Evolutionary conservation across 1,140 invertebrate genomes (phyloP).

Genomic region (Monomorium pharaonis): DNA sequence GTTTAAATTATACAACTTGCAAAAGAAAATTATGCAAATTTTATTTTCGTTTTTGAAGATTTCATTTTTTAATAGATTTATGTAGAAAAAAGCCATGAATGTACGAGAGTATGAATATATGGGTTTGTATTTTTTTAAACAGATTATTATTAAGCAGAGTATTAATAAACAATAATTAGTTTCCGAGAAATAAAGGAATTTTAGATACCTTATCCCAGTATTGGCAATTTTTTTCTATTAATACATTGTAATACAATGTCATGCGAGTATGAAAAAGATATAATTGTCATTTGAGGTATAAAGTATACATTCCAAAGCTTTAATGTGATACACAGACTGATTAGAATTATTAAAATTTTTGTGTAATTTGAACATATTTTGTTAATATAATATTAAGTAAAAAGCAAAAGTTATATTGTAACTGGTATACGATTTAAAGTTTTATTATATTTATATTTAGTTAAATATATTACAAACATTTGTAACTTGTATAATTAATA

Average conservation of each 20-base stretch:
- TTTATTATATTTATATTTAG: neutral
- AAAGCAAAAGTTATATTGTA: neutral
- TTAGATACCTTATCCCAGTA: too few relatives aligned
- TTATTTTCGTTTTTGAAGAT: too few relatives aligned
- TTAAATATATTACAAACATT: slow-evolving; percentile 7
- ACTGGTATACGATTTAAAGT: neutral
- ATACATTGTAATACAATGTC: slow-evolving; percentile 50
- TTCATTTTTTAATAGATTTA: too few relatives aligned
- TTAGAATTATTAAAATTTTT: slow-evolving; percentile 4
- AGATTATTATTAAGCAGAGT: too few relatives aligned
- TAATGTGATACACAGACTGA: neutral
- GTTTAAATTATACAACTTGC: too few relatives aligned
- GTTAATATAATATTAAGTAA: neutral
- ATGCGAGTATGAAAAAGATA: slow-evolving; percentile 37
- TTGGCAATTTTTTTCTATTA: too few relatives aligned
- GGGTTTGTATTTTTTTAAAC: too few relatives aligned
- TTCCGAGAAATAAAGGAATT: too few relatives aligned
- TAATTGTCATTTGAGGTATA: slow-evolving; percentile 72
- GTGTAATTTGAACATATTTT: neutral
- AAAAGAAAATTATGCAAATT: too few relatives aligned
- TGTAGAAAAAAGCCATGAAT: too few relatives aligned
- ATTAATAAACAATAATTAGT: too few relatives aligned
- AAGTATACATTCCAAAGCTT: slow-evolving; percentile 31
- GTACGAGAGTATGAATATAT: too few relatives aligned
- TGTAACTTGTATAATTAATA: slow-evolving; percentile 46